phyloP scores from a whole-genome alignment of 2,888 invertebrate genomes.

The Cantharis lateralis region DNA sequence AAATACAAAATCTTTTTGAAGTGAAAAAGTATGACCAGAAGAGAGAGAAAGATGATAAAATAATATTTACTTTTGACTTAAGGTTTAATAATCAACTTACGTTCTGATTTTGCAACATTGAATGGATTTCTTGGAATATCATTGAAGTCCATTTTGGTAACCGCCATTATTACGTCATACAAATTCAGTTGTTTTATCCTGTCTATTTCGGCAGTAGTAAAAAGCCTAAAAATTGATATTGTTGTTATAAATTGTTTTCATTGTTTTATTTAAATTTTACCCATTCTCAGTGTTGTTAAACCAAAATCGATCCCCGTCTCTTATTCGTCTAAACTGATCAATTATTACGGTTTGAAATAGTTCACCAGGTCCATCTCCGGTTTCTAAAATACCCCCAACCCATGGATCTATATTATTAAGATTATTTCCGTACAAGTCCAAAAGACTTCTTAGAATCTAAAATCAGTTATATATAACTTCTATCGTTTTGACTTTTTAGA shows the following conservation, averaged over 20 bases:
- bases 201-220: conserved; percentile 54
- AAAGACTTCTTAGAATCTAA: conserved; percentile 39
- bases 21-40: too few relatives aligned
- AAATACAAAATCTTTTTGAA: too few relatives aligned
- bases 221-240: conserved; percentile 53
- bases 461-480: not conserved
- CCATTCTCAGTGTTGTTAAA: conserved; percentile 58
- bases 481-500: not conserved
- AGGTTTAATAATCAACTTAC: not conserved
- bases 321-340: conserved; percentile 62
- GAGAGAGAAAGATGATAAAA: too few relatives aligned
- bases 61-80: too few relatives aligned
- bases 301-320: conserved; percentile 65
- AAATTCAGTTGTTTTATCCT: conserved; percentile 56
- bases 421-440: conserved; percentile 48
- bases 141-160: conserved; percentile 54
- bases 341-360: conserved; percentile 58
- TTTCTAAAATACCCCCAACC: conserved; percentile 64
- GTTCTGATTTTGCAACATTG: conserved; percentile 47
- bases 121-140: conserved; percentile 60
- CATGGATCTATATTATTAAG: conserved; percentile 60
- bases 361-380: conserved; percentile 57
- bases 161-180: conserved; percentile 58
- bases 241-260: not conserved
- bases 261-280: conserved; percentile 40